Evolutionary conservation across 2,888 invertebrate species (phyloP), one percentile per base, ranked within the genome.

Genomic region (Parnassius apollo): DNA sequence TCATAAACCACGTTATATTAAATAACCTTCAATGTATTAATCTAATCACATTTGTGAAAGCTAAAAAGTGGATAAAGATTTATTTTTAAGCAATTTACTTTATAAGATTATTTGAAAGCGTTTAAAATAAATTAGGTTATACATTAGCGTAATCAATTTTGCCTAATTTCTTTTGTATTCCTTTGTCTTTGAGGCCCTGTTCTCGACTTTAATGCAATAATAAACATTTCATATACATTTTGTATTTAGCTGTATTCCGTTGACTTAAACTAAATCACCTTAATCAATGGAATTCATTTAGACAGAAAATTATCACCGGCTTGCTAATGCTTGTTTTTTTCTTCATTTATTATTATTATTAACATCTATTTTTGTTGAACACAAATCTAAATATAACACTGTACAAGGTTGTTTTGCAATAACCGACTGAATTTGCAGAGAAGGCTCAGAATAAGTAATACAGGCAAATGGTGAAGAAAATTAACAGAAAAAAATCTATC

Each of bases 131-230:
- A 62, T 62, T 62, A 62, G 46, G 53, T 71, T 71, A 69, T 70
- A 70, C 69, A 72, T 73, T 69, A 69, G 69, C 65, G 62, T 63
- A 71, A 68, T 71, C 71, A 68, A 70, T 71, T 71, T 69, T 66
- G 64, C 66, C 65, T 70, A 69, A 71, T 72, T 69, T 67, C 66
- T 67, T 66, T 65, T 57, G 42, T 49, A 48, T 60, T 42, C 25
- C 25, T 48, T 48, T 53, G 48, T 53, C 48, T 52, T 48, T 46
- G 12, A 13, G 13, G 53, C 57, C 57, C 9, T 11, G 4, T 52
- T 18, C 10, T 35, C 42, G 12, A 25, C 9, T 45, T 46, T 22
- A 56, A 56, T 56, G 4, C 18, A 11, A 55, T 55, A 18, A 42
- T 11, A 10, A 55, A 55, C 13, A 42, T 55, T 42, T 13, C 3